Evolutionary conservation across 2,113 vertebrate species (phyloP), one percentile per base, ranked within the genome.

Genomic region (Tenrec ecaudatus): DNA sequence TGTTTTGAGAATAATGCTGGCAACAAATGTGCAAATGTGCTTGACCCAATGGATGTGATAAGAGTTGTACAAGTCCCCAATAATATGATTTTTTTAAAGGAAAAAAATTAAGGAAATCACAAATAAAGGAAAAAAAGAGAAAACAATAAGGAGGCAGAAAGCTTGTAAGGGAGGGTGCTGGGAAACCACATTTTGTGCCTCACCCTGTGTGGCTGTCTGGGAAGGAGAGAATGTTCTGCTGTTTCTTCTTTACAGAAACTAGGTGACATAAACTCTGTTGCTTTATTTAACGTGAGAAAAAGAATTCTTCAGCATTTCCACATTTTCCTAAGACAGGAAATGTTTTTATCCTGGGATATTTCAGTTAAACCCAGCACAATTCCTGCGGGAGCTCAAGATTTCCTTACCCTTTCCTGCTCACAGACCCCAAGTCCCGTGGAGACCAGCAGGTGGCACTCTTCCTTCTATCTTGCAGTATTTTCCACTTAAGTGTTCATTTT

Each of bases 401-500:
- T 29, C 29, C 0, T 60, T 57, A 23, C n/a, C 64, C 8, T 78
- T 19, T 76, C 64, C 31, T 81, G 90, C 69, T 91, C 22, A 71
- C n/a, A 6, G 8, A 76, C 29, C 8, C 10, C 16, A 64, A 73
- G 81, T 89, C 3, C 4, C 36, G 1, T 62, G 7, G 3, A 68
- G 33, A 87, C 87, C 94, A 94, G 92, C 92, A 95, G 94, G 57
- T 92, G 93, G 92, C 93, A 33, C 43, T 95, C 89, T 95, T 92
- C 84, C 36, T 89, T 96, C 83, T 90, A 5, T 80, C 68, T 94
- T 88, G 66, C 17, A 2, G 2, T 77, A n/a, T 66, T 93, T 90
- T 71, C 78, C 85, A 33, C 31, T 86, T 69, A 68, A 38, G 29
- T 71, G 62, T 93, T 89, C 76, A 68, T 88, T 95, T 96, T 95